Evolutionary conservation across 2,797 vertebrate species (phyloP), one percentile per base, ranked within the genome.

Genomic region (Phrynocephalus vlangalii): DNA sequence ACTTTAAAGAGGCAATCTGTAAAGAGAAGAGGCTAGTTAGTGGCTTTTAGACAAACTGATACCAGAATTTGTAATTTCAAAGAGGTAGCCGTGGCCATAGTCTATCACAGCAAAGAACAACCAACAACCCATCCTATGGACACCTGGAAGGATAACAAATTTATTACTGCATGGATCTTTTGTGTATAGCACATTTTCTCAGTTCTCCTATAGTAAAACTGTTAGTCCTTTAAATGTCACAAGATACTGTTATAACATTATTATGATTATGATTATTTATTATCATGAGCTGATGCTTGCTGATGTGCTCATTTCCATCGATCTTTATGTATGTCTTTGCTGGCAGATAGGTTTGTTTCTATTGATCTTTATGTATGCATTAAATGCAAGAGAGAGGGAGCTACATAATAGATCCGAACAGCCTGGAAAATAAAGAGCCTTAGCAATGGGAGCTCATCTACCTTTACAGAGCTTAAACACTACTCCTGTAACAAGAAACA

Each of bases 1-100:
- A 99, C 98, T 90, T 98, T 99, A 92, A 99, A 99, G 84, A 99
- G 98, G 93, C 99, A 99, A 86, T 99, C 98, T 99, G 95, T 1
- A 85, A n/a, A 48, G 1, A 75, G 80, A 93, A 72, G 13, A 3
- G 1, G 30, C 24, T n/a, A 3, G 0, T n/a, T 78, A 95, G 82
- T 63, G 18, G 15, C 60, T 63, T 63, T 63, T 63, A 63, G 18
- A 20, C 16, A 63, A 4, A 63, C 2, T 5, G 13, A 20, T 63
- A 63, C 20, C 18, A 18, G 60, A 20, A 63, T 63, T 18, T 63
- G 18, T 15, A 20, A 3, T 63, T 16, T 63, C 60, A 15, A 63
- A 20, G 15, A 63, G 15, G 60, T 63, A 63, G 18, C 60, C 60
- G 3, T 60, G 56, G 56, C 56, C 38, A 44, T 44, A 60, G 56